A percentile compares a stretch with the other conserved stretches of the same genome.
phyloP scores from a whole-genome alignment of 1,140 invertebrate genomes.

The Achatina immaculata region DNA sequence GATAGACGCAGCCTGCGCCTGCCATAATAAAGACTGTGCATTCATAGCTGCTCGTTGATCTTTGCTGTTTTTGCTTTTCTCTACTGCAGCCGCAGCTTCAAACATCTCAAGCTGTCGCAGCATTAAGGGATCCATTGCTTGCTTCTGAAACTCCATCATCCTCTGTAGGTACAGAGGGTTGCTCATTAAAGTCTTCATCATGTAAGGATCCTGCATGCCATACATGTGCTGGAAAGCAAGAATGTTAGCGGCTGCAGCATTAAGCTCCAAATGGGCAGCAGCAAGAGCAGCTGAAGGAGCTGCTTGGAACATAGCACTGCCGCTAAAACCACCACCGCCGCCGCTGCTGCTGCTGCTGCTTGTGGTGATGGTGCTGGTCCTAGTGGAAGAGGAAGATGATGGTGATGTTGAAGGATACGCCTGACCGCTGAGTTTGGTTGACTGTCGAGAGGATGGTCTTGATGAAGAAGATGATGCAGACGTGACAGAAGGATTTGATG shows the following conservation, averaged over 20 bases:
- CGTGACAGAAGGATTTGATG: not conserved
- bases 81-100: constrained; percentile 33
- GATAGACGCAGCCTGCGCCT: constrained; percentile 34
- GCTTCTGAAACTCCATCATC: constrained; percentile 39
- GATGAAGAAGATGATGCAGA: constrained; percentile 24
- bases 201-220: constrained; percentile 39
- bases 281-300: constrained; percentile 36
- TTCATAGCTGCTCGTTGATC: constrained; percentile 35
- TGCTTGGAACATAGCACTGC: constrained; percentile 29
- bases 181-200: constrained; percentile 38
- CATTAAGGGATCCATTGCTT: constrained; percentile 38
- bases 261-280: constrained; percentile 38
- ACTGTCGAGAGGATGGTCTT: constrained; percentile 33
- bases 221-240: constrained; percentile 36
- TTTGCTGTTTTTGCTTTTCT: constrained; percentile 34
- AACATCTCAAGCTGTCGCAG: constrained; percentile 36
- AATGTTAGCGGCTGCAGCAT: constrained; percentile 34
- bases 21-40: constrained; percentile 30
- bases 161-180: constrained; percentile 37
- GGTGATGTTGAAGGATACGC: constrained; percentile 5
- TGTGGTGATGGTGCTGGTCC: not conserved
- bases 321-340: not conserved
- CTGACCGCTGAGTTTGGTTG: constrained; percentile 20
- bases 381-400: constrained; percentile 24
- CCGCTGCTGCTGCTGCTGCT: constrained; percentile 17